Percentiles rank a stretch among this genome's conserved stretches.
phyloP scores from a whole-genome alignment of 53 echinoderm and acorn worm genomes.

The Paelopatides confundens region DNA sequence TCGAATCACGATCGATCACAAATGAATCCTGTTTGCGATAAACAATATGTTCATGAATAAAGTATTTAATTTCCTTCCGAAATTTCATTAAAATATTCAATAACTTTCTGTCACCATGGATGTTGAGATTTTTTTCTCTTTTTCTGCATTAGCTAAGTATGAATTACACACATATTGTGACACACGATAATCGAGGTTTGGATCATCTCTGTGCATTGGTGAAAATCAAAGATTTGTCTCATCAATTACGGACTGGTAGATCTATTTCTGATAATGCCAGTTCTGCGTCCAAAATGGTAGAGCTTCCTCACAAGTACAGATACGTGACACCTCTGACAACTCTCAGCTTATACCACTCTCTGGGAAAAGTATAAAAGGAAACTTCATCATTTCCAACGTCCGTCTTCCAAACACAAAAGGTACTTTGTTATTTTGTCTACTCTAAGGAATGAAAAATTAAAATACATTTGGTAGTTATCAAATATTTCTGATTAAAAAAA shows the following conservation, averaged over 20 bases:
- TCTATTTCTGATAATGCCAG: slow-evolving; percentile 6
- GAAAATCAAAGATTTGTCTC: slow-evolving; percentile 77
- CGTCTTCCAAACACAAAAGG: not conserved
- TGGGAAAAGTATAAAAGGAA: not conserved
- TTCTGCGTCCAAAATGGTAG: slow-evolving; percentile 57
- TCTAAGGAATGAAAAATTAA: no score
- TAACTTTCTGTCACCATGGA: no score
- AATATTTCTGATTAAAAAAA: no score
- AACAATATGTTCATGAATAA: no score
- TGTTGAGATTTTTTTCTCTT: no score
- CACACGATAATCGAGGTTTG: not conserved
- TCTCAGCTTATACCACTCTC: not conserved
- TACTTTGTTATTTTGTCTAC: no score
- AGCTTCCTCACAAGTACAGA: slow-evolving; percentile 78
- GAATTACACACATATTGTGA: no score
- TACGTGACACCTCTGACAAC: slow-evolving; percentile 91
- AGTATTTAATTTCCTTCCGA: no score
- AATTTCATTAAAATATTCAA: no score
- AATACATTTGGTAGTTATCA: no score
- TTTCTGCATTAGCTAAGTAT: no score
- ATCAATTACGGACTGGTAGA: slow-evolving; percentile 47
- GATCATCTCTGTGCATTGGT: slow-evolving; percentile 86
- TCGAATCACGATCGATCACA: not conserved
- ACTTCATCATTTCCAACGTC: not conserved
- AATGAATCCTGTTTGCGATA: no score